Base-by-base conservation (phyloP, 2,888 invertebrate genomes). In the Pyralis farinalis region DNA sequence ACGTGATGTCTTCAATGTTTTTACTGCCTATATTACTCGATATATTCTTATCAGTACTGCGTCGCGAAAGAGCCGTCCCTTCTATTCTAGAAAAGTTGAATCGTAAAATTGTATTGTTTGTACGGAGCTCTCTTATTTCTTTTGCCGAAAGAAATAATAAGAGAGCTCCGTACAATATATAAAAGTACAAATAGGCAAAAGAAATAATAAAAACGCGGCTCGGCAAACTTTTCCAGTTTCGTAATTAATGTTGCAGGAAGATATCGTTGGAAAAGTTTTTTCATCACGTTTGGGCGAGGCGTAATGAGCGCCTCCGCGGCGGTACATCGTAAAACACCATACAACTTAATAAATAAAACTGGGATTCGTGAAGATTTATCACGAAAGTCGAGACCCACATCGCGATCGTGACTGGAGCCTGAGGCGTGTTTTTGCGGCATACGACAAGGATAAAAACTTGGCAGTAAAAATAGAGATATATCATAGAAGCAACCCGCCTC, bases 301-400 rank as follows among this genome's bases (percentile, higher is more conserved):
- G 80, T 85, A 86, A 84, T 83, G 85, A 85, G 81, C 70, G 72
- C 78, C 74, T 83, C 82, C 73, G 75, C 77, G 70, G 79, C 72
- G 79, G 67, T 60, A 64, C 70, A 59, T 84, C 88, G 81, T 87
- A 87, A 88, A 86, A 81, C 77, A 74, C 71, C 80, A 76, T 81
- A 85, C 86, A 86, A 83, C 88, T 88, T 87, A 87, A 88, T 88
- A 86, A 86, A 86, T 86, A 84, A 84, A 84, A 75, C 64, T 76
- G 77, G 81, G 71, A 82, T 85, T 81, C 71, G 71, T 70, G 72
- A 83, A 86, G 85, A 88, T 87, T 87, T 87, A 87, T 85, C 80
- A 65, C 75, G 63, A n/a, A n/a, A n/a, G n/a, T n/a, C n/a, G n/a
- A 71, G 64, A 56, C 54, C 71, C 69, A 71, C 77, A 80, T 81